Percentiles rank a stretch among this genome's conserved stretches.
These are phyloP conservation scores for Fregata magnificens DNA, from an alignment of 2,113 vertebrate genomes.

Conservation along the genomic window DNA sequence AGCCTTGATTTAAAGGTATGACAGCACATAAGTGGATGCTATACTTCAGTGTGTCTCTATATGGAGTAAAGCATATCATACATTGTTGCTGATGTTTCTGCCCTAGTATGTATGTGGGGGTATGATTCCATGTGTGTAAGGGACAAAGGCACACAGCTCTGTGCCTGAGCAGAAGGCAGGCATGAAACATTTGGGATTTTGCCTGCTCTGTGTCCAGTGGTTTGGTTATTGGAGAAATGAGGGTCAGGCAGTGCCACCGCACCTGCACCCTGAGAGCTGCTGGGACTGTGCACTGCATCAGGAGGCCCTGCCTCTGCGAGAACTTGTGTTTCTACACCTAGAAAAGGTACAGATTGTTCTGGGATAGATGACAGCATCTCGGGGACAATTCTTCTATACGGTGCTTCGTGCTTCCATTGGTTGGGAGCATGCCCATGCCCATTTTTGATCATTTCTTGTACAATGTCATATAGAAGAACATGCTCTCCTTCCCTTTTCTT, in stretches of 20 bases:
- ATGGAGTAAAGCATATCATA: background rate
- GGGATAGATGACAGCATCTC: background rate
- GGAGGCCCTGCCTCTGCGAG: background rate
- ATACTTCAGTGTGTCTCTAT: background rate
- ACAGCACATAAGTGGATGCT: slow-evolving; percentile 2
- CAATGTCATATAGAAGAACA: background rate
- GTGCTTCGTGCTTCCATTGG: rapidly evolving
- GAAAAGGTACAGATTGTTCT: background rate
- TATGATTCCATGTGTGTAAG: background rate
- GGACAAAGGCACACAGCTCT: background rate
- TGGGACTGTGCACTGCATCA: background rate
- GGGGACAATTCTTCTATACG: background rate
- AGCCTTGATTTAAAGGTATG: slow-evolving; percentile 47
- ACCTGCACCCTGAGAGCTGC: background rate
- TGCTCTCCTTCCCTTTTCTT: background rate
- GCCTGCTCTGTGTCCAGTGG: background rate
- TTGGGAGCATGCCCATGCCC: background rate
- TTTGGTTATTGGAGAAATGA: background rate
- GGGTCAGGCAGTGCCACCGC: background rate
- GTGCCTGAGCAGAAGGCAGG: background rate
- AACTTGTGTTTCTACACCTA: background rate
- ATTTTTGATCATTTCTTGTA: background rate
- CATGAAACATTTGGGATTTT: background rate
- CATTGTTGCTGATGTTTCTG: background rate
- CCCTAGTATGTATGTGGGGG: too few relatives aligned